Evolutionary conservation across 92 coral and sea anemone species (phyloP).

Genomic region (Phenganax marumi): DNA sequence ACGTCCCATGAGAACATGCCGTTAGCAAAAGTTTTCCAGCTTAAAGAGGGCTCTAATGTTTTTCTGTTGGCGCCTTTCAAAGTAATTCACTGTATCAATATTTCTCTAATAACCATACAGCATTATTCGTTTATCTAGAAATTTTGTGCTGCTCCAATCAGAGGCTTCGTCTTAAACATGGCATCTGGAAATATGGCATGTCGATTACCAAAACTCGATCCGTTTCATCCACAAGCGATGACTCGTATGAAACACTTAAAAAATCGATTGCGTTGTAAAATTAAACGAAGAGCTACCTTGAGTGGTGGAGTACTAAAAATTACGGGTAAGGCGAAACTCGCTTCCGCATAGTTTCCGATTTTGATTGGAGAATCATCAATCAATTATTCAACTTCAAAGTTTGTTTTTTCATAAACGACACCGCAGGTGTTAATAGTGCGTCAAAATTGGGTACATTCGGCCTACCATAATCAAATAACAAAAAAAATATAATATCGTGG

Average conservation of each 20-base stretch:
- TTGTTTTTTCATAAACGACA: no score
- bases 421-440: no score
- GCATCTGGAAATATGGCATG: neutral
- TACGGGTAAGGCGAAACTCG: neutral
- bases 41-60: no score
- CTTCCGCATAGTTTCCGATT: no score
- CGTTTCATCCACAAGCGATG: slow-evolving; percentile 6
- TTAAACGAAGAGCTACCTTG: neutral
- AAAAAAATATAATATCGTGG: no score
- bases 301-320: slow-evolving; percentile 16
- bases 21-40: no score
- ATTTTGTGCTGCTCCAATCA: slow-evolving; percentile 2
- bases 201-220: slow-evolving; percentile 24
- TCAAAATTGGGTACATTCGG: no score
- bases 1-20: no score
- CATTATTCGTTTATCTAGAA: slow-evolving; percentile 14
- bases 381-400: no score
- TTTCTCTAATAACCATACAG: neutral
- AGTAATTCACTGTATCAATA: neutral
- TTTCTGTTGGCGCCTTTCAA: no score
- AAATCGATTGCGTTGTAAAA: neutral
- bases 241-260: neutral
- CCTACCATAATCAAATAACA: no score
- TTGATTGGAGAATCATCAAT: no score
- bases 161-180: neutral